Conservation (phyloP, 2,113 vertebrate genomes). For the Corythoichthys intestinalis region DNA sequence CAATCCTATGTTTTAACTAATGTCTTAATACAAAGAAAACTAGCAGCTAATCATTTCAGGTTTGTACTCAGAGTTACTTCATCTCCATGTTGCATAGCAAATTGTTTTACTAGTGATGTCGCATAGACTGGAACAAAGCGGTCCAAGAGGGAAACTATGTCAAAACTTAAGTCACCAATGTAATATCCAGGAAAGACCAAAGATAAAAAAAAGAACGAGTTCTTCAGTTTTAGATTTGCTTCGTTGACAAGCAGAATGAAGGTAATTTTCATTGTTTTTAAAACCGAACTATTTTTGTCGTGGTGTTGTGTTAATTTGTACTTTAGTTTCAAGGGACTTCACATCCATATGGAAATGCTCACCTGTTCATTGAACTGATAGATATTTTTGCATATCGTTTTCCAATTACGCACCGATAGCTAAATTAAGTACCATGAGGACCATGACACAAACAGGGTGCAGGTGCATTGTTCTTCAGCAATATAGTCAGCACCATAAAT, state of each 20-base stretch:
- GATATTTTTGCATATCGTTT: not conserved
- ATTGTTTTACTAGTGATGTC: not conserved
- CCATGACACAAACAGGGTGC: not conserved
- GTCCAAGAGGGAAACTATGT: not conserved
- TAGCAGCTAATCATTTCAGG: too few species aligned
- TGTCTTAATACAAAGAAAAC: too few species aligned
- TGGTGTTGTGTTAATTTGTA: too few species aligned
- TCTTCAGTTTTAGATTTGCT: not conserved
- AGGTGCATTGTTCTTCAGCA: constrained; percentile 6
- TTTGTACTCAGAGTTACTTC: not conserved
- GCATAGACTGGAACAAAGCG: not conserved
- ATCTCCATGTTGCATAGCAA: not conserved
- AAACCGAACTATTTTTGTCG: too few species aligned
- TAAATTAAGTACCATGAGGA: not conserved
- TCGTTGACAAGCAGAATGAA: not conserved
- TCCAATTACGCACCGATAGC: not conserved
- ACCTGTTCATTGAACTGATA: not conserved
- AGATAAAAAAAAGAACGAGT: not conserved
- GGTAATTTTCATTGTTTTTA: too few species aligned
- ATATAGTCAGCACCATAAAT: constrained; percentile 10
- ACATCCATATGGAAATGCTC: not conserved
- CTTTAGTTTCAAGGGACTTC: not conserved
- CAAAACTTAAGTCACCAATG: not conserved
- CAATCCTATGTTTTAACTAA: too few species aligned
- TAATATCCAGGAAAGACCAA: not conserved